Base-by-base conservation (phyloP, 2,113 vertebrate species). In the Chlorodrepanis virens region DNA sequence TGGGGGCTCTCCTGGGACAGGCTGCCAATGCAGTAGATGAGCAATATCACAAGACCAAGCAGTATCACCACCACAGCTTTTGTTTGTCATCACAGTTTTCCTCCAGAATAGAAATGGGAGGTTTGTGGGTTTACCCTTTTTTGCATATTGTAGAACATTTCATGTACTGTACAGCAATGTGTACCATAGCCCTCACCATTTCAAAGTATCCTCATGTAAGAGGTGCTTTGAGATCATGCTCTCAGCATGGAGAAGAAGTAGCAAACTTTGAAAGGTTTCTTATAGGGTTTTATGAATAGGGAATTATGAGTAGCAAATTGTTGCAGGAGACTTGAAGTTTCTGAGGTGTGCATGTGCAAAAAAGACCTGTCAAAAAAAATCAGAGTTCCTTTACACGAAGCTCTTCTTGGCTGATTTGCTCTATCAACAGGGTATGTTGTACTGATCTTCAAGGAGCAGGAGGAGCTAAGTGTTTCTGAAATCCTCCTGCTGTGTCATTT, bases 401-500 rank as follows among this genome's bases (percentile, higher is more conserved):
- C n/a, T 63, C 42, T 53, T 92, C 65, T 86, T 93, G 68, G n/a
- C 86, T 91, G 88, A 94, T 90, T 97, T 90, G 42, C 37, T 89
- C 85, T 94, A 14, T 94, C 87, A 92, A 89, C 87, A 87, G 91
- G 44, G 11, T 84, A 31, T 63, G 75, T 83, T 78, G 39, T 94
- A 88, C 78, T 64, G 57, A 89, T 95, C 72, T 81, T 96, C 54
- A 86, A 94, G 72, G 42, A 97, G 45, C 87, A 91, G 64, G 86
- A 95, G 75, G 83, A 90, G 64, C 56, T 87, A 91, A 92, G 75
- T 69, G 40, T 92, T 93, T 94, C 90, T 90, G 87, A 96, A 97
- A 87, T 93, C 60, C 39, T 92, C 94, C 88, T 3, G 65, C 95
- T 96, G 95, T 91, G 93, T 59, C 68, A 90, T 95, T 96, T 94